A percentile compares a stretch with the other conserved stretches of the same genome.
phyloP scores from a whole-genome alignment of 2,113 vertebrate genomes.

The Muscicapa adusta region DNA sequence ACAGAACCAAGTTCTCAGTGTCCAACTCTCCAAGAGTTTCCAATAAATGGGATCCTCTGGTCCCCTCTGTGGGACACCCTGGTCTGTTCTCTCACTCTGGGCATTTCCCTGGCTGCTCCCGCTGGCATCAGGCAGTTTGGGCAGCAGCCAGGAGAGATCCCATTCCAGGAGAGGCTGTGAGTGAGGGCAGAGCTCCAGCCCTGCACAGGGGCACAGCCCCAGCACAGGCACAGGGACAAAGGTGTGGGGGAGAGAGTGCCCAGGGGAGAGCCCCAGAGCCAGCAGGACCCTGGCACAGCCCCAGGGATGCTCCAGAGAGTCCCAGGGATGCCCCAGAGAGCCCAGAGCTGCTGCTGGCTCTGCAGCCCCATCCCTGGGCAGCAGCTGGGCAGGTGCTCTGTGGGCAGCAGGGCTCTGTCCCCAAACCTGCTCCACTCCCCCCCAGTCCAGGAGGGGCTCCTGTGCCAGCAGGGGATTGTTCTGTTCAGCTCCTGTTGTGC shows the following conservation, averaged over 20 bases:
- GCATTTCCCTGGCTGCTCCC: neutral
- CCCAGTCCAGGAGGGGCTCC: neutral
- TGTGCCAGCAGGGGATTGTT: rapidly evolving
- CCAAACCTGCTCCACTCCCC: neutral
- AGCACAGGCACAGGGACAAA: too few species aligned
- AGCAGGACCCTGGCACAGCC: too few species aligned
- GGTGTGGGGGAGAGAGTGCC: rapidly evolving
- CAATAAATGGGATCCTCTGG: constrained; percentile 41
- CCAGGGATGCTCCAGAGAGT: too few species aligned
- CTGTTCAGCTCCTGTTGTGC: neutral
- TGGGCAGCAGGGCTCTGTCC: neutral
- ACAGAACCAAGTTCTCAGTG: neutral
- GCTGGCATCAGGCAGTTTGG: neutral
- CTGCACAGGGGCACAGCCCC: neutral
- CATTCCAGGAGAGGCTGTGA: neutral
- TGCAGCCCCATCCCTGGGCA: too few species aligned
- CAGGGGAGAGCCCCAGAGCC: neutral
- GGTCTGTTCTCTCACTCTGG: neutral
- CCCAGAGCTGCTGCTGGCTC: too few species aligned
- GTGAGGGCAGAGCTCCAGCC: rapidly evolving
- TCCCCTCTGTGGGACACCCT: neutral
- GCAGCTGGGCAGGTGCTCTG: too few species aligned
- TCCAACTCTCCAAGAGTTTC: neutral
- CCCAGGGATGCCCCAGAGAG: too few species aligned
- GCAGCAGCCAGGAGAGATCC: neutral